Conservation (phyloP, 2,888 invertebrate genomes). For the Chrysolina americana region DNA sequence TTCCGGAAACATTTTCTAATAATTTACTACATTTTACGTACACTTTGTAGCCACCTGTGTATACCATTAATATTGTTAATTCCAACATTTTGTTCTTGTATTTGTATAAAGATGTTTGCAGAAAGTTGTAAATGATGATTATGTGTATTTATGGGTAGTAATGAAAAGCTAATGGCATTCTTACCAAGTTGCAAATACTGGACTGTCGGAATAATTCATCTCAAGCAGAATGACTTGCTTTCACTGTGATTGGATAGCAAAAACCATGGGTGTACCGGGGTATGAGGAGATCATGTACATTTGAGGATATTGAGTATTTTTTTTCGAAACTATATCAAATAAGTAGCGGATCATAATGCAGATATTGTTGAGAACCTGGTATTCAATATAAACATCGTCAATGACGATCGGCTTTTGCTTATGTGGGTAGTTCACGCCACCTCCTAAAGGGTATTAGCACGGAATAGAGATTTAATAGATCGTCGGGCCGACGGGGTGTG, state of each 20-base stretch:
- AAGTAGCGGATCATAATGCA: too few species aligned
- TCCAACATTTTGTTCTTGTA: constrained; percentile 14
- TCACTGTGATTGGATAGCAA: neutral
- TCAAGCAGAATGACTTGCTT: neutral
- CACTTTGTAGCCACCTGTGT: constrained; percentile 10
- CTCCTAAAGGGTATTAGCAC: too few species aligned
- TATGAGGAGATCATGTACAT: too few species aligned
- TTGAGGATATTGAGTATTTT: too few species aligned
- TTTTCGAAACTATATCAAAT: neutral
- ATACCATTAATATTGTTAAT: neutral
- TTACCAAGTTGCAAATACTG: neutral
- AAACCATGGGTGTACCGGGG: neutral
- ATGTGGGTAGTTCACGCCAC: too few species aligned
- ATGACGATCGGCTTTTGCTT: too few species aligned
- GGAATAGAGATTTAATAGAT: too few species aligned
- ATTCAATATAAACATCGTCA: too few species aligned
- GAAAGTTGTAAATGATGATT: constrained; percentile 18
- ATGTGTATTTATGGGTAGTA: constrained; percentile 13
- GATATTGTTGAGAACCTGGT: too few species aligned
- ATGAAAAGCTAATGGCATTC: constrained; percentile 7
- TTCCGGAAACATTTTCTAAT: constrained; percentile 19
- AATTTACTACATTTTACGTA: constrained; percentile 9
- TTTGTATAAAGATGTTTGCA: constrained; percentile 24
- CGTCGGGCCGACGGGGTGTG: too few species aligned
- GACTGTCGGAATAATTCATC: neutral